Evolutionary conservation across 1,140 invertebrate species (phyloP), one percentile per base, ranked within the genome.

Genomic region (Gonatopus flavifemur): DNA sequence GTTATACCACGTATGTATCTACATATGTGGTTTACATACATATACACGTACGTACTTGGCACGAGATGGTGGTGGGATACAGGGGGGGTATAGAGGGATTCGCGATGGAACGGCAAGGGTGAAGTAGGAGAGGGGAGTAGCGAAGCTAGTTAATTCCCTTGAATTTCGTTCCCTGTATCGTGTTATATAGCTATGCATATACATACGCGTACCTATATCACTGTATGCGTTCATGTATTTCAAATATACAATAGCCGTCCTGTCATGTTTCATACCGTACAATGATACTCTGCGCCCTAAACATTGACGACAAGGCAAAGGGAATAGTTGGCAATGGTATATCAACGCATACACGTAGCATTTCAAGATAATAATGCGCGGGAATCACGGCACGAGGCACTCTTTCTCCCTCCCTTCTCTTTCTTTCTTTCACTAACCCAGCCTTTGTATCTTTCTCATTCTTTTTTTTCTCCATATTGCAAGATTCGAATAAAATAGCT

Each of bases 221-320:
- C n/a, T n/a, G n/a, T n/a, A n/a, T n/a, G n/a, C n/a, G n/a, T n/a
- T n/a, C n/a, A n/a, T n/a, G n/a, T n/a, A n/a, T n/a, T n/a, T n/a
- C n/a, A n/a, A n/a, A n/a, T n/a, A n/a, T 62, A 76, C 75, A 75
- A 74, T 77, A 67, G 74, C 59, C 48, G 48, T 45, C 66, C 70
- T 66, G 66, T 74, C 72, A 68, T 72, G 69, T 71, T 72, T 72
- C 71, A 69, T 70, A 59, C 52, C 48, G 55, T 53, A 76, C 75
- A 74, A 77, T 74, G 71, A 74, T 70, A 66, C 65, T 64, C 66
- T 44, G 37, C 48, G 64, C 67, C 61, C 67, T 59, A n/a, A n/a
- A n/a, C n/a, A n/a, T n/a, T n/a, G n/a, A n/a, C n/a, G n/a, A n/a
- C n/a, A n/a, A n/a, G n/a, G n/a, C n/a, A n/a, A n/a, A n/a, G n/a